Base-by-base conservation (phyloP, 2,113 vertebrate genomes). In the Desmodus rotundus region DNA sequence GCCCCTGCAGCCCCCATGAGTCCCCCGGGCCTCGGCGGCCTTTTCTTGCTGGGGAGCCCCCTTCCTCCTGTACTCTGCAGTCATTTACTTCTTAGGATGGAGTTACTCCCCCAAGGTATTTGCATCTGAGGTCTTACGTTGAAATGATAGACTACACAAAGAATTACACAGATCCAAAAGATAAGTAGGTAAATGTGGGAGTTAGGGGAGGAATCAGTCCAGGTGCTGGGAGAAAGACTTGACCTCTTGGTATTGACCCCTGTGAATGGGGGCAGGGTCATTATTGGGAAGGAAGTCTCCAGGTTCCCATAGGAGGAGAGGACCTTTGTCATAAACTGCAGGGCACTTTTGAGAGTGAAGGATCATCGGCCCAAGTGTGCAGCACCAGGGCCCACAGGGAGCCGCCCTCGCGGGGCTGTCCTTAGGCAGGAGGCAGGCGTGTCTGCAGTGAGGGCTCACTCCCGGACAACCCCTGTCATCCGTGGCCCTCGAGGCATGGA, bases 401-500 rank as follows among this genome's bases (percentile, higher is more conserved):
- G 68, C 68, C 31, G 20, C 33, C 52, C 0, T 5, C 0, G 4
- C 26, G 68, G 36, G 50, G 52, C 68, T 0, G 20, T 24, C 36
- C 68, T 7, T 0, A 0, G 31, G 85, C 19, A 4, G 36, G 15
- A 2, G 67, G 36, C 16, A 13, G 31, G 22, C 2, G 52, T 38
- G 76, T 20, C 15, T 5, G 45, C 26, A 52, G n/a, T 2, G 2
- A 19, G 26, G n/a, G 65, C 45, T 15, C 13, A 13, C 6, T 5
- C 61, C 45, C 0, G 20, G 50, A 26, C 7, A 4, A 4, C 41
- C 26, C 52, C 38, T 0, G 0, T 9, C 2, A 8, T 20, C 7
- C 2, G 1, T 15, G 77, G 74, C 12, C 14, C 22, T 12, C 24
- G 4, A 33, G 78, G n/a, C 43, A 3, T n/a, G 22, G 22, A 7